phyloP scores from a whole-genome alignment of 2,113 vertebrate genomes.

The Thomomys bottae region DNA sequence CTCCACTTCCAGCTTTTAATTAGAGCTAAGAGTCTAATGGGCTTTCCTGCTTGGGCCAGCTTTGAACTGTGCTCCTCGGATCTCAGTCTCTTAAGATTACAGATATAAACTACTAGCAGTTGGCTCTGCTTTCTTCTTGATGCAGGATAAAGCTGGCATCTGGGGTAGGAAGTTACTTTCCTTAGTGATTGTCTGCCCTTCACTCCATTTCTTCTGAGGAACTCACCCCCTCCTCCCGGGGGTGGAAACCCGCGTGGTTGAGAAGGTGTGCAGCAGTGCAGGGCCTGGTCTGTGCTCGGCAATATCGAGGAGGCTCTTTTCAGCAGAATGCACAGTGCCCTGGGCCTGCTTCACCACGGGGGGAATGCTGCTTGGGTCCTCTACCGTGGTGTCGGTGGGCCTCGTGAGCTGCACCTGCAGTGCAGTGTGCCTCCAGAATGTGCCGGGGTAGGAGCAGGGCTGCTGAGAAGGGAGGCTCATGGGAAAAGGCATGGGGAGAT shows the following conservation, averaged over 20 bases:
- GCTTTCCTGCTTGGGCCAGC: too few species aligned
- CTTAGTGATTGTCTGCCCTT: background rate
- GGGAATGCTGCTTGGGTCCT: too few species aligned
- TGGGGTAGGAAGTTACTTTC: conserved; percentile 23
- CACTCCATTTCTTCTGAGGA: background rate
- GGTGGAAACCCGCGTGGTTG: background rate
- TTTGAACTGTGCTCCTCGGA: too few species aligned
- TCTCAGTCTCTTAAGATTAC: too few species aligned
- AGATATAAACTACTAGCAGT: too few species aligned
- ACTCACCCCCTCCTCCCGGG: background rate
- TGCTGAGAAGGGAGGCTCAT: background rate
- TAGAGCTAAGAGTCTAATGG: too few species aligned
- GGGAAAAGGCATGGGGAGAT: background rate
- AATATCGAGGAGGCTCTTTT: background rate
- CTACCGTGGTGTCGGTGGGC: too few species aligned
- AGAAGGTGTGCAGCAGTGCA: background rate
- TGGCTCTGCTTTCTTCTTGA: background rate
- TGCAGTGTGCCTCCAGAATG: background rate
- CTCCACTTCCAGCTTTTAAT: too few species aligned
- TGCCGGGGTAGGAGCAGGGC: background rate
- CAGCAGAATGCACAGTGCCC: accelerated
- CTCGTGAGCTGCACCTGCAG: background rate
- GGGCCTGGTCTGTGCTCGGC: background rate
- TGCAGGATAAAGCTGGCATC: background rate
- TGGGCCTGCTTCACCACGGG: background rate